Evolutionary conservation across 2,113 vertebrate genomes (phyloP), one percentile per base, ranked within the genome.

Genomic region (Puma concolor): DNA sequence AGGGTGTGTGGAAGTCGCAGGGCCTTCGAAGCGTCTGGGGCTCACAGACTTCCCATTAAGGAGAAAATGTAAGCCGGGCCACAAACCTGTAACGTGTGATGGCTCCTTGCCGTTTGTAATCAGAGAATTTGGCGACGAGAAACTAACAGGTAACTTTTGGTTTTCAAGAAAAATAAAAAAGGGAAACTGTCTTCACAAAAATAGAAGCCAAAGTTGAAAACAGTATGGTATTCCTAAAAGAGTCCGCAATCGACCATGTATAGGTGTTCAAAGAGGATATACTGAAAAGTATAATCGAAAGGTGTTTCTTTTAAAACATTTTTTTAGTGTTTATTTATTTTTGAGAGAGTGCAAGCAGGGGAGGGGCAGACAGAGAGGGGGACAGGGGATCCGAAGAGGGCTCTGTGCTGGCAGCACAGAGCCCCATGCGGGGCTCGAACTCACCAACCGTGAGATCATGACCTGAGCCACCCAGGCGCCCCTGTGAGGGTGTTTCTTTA

Each of bases 131-230:
- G 19, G 31, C 41, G 74, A 57, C 14, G 48, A 63, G 54, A 91
- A 76, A 33, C 2, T 48, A 91, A 48, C 17, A 14, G 5, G 17
- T 74, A 92, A 48, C n/a, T 72, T 23, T 27, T 5, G 29, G 23
- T 74, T 81, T 95, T 67, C 12, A 69, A 91, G 69, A 44, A 80
- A 93, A 88, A 81, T 64, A 66, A 81, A 74, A 92, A 52, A 17
- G 33, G 48, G 72, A 31, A 77, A 29, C 38, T 67, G 72, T 1
- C 23, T 94, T 97, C 27, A 44, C 12, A 67, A 88, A 92, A 89
- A 8, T 3, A 23, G 25, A 77, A 79, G 31, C 41, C 27, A 33
- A 10, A 57, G 4, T 83, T 95, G 79, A 48, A 82, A 29, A 38
- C 12, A 19, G 12, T 63, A 8, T 19, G 25, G 7, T 67, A 69